Base-by-base conservation (phyloP, 1,140 invertebrate species). In the Brachystomella parvula region DNA sequence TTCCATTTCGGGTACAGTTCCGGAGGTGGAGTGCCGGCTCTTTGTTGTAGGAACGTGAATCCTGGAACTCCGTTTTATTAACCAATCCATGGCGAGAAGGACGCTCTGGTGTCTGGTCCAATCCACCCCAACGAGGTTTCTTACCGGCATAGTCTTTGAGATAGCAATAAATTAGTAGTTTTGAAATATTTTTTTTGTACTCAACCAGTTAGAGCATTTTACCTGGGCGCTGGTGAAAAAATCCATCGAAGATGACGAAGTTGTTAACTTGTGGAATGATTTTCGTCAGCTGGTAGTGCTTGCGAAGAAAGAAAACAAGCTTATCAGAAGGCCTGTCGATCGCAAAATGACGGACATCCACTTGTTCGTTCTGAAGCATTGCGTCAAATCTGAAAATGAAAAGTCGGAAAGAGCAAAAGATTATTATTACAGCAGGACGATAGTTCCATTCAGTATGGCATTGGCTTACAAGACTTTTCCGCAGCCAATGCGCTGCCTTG, bases 321-420 rank as follows among this genome's bases (percentile, higher is more conserved):
- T 94, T 95, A 31, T 86, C 83, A 0, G 92, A 94, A 0, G 94
- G 94, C 61, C 89, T 82, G 77, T 96, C 93, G 68, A 96, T 89
- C 0, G 93, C 92, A 64, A 95, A 79, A 76, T 91, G 85, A 0
- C 83, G 76, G 0, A 89, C 85, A 29, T 77, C 76, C 21, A 87
- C 79, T 67, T 86, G 82, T 78, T 89, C 85, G 66, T 86, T 82
- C 87, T 89, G 75, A 17, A 81, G 82, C 74, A 71, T 92, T 32
- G 60, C 60, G 9, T 62, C 44, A 56, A 53, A 64, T n/a, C n/a
- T n/a, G n/a, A n/a, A 12, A 12, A 47, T 12, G 39, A 47, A 12
- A 47, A 47, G 39, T n/a, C n/a, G n/a, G n/a, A n/a, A n/a, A n/a
- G n/a, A n/a, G n/a, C n/a, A n/a, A n/a, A n/a, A n/a, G n/a, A n/a